Evolutionary conservation across 1,140 invertebrate species (phyloP).

Genomic region (Pomacea maculata): DNA sequence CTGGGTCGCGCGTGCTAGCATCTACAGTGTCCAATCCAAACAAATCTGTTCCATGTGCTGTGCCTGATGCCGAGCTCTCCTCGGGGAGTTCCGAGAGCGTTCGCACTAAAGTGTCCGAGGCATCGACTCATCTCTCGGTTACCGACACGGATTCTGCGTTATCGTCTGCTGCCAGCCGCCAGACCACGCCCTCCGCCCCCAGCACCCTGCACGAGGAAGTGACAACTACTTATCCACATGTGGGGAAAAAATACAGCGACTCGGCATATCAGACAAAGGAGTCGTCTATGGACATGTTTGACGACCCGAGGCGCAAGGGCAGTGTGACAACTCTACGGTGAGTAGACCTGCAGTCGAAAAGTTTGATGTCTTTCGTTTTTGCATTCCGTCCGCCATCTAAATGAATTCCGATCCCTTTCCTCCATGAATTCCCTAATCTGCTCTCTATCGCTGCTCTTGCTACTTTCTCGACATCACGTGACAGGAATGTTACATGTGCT

Average conservation of each 20-base stretch:
- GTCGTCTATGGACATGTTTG: slow-evolving; percentile 36
- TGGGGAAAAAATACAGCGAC: slow-evolving; percentile 28
- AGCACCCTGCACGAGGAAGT: neutral
- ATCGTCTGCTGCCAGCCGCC: slow-evolving; percentile 36
- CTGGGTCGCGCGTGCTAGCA: neutral
- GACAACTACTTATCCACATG: neutral
- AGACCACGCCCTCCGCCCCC: slow-evolving; percentile 15
- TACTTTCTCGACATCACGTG: no score
- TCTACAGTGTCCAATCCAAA: neutral
- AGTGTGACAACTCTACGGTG: neutral
- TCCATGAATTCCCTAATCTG: neutral
- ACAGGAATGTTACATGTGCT: neutral
- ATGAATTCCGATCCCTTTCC: neutral
- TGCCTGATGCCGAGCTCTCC: neutral
- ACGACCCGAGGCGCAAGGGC: neutral
- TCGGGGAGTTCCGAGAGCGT: slow-evolving; percentile 6
- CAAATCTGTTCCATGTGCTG: no score
- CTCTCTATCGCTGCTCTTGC: neutral
- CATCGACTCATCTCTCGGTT: slow-evolving; percentile 20
- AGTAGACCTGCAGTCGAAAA: no score
- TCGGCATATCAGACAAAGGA: slow-evolving; percentile 51
- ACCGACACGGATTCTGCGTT: slow-evolving; percentile 38
- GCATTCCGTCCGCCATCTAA: no score
- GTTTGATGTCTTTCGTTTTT: no score
- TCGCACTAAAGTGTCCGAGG: neutral